A percentile compares a stretch with the other conserved stretches of the same genome.
These are phyloP conservation scores for Cylas formicarius DNA, from an alignment of 1,140 invertebrate genomes.

Conservation along the genomic window DNA sequence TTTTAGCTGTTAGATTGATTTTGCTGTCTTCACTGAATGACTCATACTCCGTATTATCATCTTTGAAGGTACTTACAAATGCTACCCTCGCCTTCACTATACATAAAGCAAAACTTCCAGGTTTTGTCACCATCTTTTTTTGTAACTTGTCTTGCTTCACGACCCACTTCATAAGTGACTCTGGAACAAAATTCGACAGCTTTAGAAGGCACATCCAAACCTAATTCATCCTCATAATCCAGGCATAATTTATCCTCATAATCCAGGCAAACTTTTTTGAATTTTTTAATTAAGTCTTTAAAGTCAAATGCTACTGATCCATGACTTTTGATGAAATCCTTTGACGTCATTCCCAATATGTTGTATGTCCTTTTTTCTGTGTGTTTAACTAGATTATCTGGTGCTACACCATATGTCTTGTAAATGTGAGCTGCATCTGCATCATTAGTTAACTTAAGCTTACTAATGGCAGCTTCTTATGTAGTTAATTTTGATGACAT, in stretches of 20 bases:
- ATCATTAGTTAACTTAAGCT: no score
- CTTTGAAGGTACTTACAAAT: slow-evolving; percentile 1
- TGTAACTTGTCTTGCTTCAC: background rate
- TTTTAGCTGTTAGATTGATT: background rate
- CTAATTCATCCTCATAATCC: background rate
- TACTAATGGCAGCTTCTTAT: no score
- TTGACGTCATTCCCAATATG: background rate
- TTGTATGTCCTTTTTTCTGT: background rate
- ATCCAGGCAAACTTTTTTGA: background rate
- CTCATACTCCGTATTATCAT: background rate
- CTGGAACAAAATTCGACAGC: slow-evolving; percentile 5
- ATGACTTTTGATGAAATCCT: background rate
- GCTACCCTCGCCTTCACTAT: background rate
- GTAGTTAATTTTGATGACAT: no score
- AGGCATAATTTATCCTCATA: background rate
- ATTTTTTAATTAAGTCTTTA: background rate
- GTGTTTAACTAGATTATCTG: background rate
- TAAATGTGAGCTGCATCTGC: no score
- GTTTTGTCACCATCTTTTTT: slow-evolving; percentile 1
- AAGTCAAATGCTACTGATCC: slow-evolving; percentile 2
- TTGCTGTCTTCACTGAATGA: background rate
- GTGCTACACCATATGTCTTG: no score
- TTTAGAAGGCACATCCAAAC: background rate
- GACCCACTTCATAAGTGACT: slow-evolving; percentile 6
- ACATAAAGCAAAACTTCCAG: slow-evolving; percentile 1